Conservation (phyloP, 2,797 vertebrate species). For the Schizopygopsis malacanthus region DNA sequence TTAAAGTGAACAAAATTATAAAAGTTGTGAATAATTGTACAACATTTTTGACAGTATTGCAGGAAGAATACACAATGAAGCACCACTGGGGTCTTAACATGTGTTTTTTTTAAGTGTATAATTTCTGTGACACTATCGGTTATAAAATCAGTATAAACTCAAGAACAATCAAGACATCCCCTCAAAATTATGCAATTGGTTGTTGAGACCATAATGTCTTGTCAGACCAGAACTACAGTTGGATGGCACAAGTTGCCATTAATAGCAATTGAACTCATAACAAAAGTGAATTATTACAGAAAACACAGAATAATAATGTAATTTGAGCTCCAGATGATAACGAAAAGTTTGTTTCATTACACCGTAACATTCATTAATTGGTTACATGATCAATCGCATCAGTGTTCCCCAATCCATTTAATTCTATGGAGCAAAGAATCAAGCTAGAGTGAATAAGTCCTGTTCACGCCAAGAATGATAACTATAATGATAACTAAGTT, state of each 20-base stretch:
- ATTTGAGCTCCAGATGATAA: not conserved
- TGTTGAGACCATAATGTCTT: not conserved
- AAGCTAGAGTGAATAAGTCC: not conserved
- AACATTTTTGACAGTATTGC: slow-evolving; percentile 30
- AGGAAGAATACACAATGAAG: slow-evolving; percentile 31
- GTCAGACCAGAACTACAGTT: not conserved
- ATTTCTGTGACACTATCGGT: not conserved
- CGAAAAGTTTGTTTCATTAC: not conserved
- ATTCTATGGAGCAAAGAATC: not conserved
- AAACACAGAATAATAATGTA: not conserved
- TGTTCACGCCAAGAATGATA: not conserved
- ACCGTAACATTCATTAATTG: not conserved
- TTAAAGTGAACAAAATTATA: slow-evolving; percentile 51
- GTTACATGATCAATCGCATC: not conserved
- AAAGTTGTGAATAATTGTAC: slow-evolving; percentile 24
- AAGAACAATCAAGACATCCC: not conserved
- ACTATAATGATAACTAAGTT: not conserved
- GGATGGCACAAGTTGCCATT: not conserved
- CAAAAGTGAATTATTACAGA: not conserved
- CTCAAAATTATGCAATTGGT: not conserved
- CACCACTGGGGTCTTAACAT: slow-evolving; percentile 7
- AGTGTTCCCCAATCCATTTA: not conserved
- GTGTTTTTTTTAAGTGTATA: not conserved
- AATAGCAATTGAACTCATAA: not conserved
- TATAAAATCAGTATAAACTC: not conserved